Evolutionary conservation across 2,888 invertebrate genomes (phyloP), one percentile per base, ranked within the genome.

Genomic region (Watsonalla binaria): DNA sequence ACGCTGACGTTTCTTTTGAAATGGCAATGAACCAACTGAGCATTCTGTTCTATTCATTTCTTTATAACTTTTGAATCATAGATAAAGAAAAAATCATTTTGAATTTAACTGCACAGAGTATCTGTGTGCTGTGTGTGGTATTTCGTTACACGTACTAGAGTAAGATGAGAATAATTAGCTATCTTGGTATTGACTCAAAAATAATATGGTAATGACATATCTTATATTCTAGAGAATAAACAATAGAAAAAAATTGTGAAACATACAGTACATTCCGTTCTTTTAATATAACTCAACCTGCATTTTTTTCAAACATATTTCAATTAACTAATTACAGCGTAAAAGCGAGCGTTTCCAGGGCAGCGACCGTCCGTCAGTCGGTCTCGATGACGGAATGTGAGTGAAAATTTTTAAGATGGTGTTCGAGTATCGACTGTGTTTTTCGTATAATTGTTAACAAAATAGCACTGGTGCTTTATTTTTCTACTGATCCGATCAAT

Each of bases 361-460:
- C 86, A 87, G 86, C 89, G 87, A 88, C 86, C 86, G 84, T 86
- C 87, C 79, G 80, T 37, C 37, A 37, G 68, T 84, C 82, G 77
- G 84, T 86, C 86, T 80, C 88, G 86, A 89, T 90, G 90, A 89
- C 90, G 90, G 90, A 89, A 89, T 90, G 86, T 87, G 24, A 24
- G 84, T 85, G 80, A 87, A 89, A 88, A 83, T 78, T 79, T 77
- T 84, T 86, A 86, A 87, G 84, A 90, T 90, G 90, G 89, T 90
- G 90, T 83, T 81, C 84, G 82, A 1, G 42, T 42, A 42, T 42
- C 42, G 11, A 79, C 81, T 81, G 81, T 87, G 82, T 86, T 87
- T 84, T 85, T 80, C 77, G 59, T 72, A 70, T 72, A 74, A 61
- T 76, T 66, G 58, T 65, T 60, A 66, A 70, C 70, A 72, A 76